Base-by-base conservation (phyloP, 30 jellyfish, hydroid and myxozoan genomes). In the Pseudorhiza aurosa region DNA sequence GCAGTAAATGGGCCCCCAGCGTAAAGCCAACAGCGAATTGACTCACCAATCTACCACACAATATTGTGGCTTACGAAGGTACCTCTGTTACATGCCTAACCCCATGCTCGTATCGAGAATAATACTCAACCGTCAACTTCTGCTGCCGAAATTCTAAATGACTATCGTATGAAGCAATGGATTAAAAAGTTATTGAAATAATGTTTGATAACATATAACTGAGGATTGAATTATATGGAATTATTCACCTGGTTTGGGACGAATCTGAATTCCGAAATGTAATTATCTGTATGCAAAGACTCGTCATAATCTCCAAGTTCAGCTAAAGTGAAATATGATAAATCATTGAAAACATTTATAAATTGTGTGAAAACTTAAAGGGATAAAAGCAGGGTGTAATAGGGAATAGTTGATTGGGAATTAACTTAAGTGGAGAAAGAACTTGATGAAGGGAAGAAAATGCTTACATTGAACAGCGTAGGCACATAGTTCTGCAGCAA, bases 241-340 rank as follows among this genome's bases (percentile, higher is more conserved):
- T 0, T 25, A 63, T 30, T 27, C 44, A 88, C 99, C 96, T 94
- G 99, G 18, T 87, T 82, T 17, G 99, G 99, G 1, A 88, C 87
- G 44, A 94, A 82, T 62, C 99, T 65, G 76, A 94, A 94, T 72
- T 94, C 96, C 0, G 99, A 94, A 21, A 94, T 86, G 59, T 88
- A 94, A 33, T 72, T 88, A 1, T 84, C 99, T 12, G 95, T 68
- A 64, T 94, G 99, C 47, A 87, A 68, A 0, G 94, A 28, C 5
- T 96, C 88, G 19, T 94, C 99, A 43, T 87, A 94, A 55, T 94
- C 99, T 1, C 99, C 99, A 15, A 94, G 95, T 57, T 94, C 99
- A 51, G 99, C 99, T 94, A 36, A 29, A 84, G 64, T 32, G 14
- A 57, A 81, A 30, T n/a, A 44, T 19, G 22, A 0, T 8, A 50